These are phyloP conservation scores for Cantharis nigra DNA, from an alignment of 2,888 invertebrate species.

Conservation along the genomic window DNA sequence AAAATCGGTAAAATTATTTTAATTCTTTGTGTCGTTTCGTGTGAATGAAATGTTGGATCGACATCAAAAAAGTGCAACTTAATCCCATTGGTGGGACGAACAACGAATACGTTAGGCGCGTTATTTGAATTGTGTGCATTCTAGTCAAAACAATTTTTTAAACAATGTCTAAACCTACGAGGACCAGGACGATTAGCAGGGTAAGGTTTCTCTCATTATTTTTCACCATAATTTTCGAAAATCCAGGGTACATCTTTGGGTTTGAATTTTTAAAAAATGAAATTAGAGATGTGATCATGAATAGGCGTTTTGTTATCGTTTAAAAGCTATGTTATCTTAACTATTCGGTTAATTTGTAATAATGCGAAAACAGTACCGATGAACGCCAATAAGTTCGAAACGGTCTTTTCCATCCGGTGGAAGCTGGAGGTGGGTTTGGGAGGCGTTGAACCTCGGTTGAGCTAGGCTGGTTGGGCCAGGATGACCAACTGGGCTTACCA, in stretches of 20 bases:
- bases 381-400: background rate
- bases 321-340: background rate
- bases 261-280: background rate
- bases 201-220: conserved; percentile 37
- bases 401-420: background rate
- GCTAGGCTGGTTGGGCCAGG: no score
- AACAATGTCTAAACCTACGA: conserved; percentile 44
- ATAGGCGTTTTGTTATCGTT: background rate
- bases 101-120: conserved; percentile 19
- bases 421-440: background rate
- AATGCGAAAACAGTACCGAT: background rate
- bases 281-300: background rate
- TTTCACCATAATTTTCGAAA: background rate
- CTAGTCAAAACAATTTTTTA: conserved; percentile 12
- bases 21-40: conserved; percentile 10
- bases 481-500: no score
- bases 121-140: conserved; percentile 26
- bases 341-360: background rate
- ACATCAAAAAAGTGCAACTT: conserved; percentile 24
- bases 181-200: conserved; percentile 49
- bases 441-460: background rate
- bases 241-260: background rate
- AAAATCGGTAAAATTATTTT: conserved; percentile 4
- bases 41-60: conserved; percentile 24
- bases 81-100: conserved; percentile 26